A percentile compares a stretch with the other conserved stretches of the same genome.
Conservation (phyloP, 1,140 invertebrate genomes). For the Pseudomyrmex pallidus region DNA sequence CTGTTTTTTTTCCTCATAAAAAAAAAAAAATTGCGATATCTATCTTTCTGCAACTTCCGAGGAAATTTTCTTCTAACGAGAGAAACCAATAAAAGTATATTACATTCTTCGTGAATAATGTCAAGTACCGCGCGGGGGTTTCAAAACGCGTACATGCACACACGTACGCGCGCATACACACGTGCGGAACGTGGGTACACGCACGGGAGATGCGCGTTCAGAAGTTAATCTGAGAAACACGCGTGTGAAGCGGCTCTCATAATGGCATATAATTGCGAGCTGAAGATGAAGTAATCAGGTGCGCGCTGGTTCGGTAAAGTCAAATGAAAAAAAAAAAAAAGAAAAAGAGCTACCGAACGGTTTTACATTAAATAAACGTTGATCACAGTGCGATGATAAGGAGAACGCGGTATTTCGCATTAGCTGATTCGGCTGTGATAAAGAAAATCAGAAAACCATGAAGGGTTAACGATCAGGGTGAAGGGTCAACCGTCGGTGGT, state of each 20-base stretch:
- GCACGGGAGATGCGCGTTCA: slow-evolving; percentile 28
- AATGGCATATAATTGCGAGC: slow-evolving; percentile 34
- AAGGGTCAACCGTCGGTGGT: too few relatives aligned
- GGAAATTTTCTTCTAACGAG: slow-evolving; percentile 37
- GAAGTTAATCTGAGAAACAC: slow-evolving; percentile 20
- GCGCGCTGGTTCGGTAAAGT: slow-evolving; percentile 26
- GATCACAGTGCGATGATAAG: too few relatives aligned
- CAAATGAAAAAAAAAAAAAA: background rate
- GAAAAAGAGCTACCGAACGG: background rate
- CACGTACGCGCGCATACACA: too few relatives aligned
- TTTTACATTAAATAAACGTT: too few relatives aligned
- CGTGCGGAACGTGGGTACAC: background rate
- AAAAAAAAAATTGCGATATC: background rate
- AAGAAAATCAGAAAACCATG: too few relatives aligned
- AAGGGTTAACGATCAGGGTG: too few relatives aligned
- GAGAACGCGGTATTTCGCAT: too few relatives aligned
- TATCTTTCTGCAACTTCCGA: slow-evolving; percentile 1
- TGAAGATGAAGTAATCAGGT: slow-evolving; percentile 30
- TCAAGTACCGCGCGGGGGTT: slow-evolving; percentile 15
- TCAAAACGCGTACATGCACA: background rate
- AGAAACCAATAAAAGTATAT: slow-evolving; percentile 17
- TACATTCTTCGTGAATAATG: slow-evolving; percentile 47
- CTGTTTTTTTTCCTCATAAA: too few relatives aligned
- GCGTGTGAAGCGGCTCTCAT: slow-evolving; percentile 7
- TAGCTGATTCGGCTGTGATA: too few relatives aligned